A percentile compares a stretch with the other conserved stretches of the same genome.
These are phyloP conservation scores for Laticauda colubrina DNA, from an alignment of 2,113 vertebrate genomes.

Conservation along the genomic window DNA sequence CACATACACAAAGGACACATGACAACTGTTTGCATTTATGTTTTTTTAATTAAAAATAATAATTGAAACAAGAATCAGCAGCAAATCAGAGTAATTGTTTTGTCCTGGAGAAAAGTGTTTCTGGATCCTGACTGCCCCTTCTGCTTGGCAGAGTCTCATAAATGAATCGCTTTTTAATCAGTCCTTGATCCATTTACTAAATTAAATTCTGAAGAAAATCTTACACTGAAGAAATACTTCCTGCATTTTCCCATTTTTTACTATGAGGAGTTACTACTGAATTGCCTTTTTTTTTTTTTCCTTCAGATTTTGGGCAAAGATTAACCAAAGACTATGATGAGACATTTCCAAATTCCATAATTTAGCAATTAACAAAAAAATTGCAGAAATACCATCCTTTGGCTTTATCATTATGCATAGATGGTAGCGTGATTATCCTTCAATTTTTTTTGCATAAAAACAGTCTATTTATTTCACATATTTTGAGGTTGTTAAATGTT, in stretches of 20 bases:
- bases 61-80: conserved; percentile 38
- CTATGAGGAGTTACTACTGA: accelerated
- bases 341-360: neutral
- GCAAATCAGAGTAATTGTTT: conserved; percentile 44
- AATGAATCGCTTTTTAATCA: conserved; percentile 16
- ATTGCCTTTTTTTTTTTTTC: neutral
- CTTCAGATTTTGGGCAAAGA: neutral
- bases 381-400: neutral
- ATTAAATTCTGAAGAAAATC: conserved; percentile 13
- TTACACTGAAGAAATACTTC: conserved; percentile 14
- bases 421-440: neutral
- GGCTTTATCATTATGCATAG: neutral
- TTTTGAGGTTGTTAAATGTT: neutral
- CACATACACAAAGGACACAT: neutral
- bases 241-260: neutral
- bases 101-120: conserved; percentile 31
- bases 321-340: neutral
- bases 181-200: conserved; percentile 11
- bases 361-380: neutral
- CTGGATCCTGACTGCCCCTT: neutral
- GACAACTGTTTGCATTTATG: conserved; percentile 24
- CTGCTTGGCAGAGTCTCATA: neutral
- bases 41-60: conserved; percentile 25
- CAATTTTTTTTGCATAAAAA: neutral
- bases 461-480: neutral